Conservation (phyloP, 2,113 vertebrate species). For the Megaceryle torquata region DNA sequence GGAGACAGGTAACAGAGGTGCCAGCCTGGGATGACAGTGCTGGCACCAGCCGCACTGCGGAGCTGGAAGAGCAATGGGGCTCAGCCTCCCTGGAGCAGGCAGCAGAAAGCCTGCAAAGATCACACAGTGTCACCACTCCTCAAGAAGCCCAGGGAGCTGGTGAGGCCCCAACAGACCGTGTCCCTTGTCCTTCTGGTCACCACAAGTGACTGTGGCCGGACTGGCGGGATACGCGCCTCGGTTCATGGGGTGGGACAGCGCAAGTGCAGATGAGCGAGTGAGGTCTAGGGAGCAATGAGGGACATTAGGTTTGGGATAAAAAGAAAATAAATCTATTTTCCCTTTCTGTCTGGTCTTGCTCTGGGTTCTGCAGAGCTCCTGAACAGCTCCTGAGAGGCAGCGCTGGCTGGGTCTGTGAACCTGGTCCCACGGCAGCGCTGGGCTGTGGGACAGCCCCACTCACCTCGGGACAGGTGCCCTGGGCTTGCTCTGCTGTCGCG, state of each 20-base stretch:
- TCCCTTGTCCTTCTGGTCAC: background rate
- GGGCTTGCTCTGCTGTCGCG: conserved; percentile 61
- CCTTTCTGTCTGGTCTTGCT: background rate
- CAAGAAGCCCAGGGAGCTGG: background rate
- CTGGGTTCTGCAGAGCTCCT: background rate
- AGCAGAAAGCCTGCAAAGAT: background rate
- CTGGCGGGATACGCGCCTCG: fast-evolving
- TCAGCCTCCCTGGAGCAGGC: no score
- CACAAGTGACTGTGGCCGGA: background rate
- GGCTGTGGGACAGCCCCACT: background rate
- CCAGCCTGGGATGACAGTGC: background rate
- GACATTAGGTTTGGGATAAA: fast-evolving
- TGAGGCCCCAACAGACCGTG: fast-evolving
- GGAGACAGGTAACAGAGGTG: background rate
- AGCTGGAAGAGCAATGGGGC: fast-evolving
- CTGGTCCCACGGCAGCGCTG: fast-evolving
- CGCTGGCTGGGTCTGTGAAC: fast-evolving
- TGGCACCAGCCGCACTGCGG: background rate
- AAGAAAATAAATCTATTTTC: background rate
- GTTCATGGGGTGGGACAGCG: background rate
- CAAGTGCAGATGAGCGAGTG: fast-evolving
- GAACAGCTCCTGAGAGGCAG: background rate
- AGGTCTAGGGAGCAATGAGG: background rate
- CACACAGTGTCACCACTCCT: background rate
- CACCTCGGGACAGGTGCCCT: conserved; percentile 77